Evolutionary conservation across 2,888 invertebrate species (phyloP), one percentile per base, ranked within the genome.

Genomic region (Odontocerum albicorne): DNA sequence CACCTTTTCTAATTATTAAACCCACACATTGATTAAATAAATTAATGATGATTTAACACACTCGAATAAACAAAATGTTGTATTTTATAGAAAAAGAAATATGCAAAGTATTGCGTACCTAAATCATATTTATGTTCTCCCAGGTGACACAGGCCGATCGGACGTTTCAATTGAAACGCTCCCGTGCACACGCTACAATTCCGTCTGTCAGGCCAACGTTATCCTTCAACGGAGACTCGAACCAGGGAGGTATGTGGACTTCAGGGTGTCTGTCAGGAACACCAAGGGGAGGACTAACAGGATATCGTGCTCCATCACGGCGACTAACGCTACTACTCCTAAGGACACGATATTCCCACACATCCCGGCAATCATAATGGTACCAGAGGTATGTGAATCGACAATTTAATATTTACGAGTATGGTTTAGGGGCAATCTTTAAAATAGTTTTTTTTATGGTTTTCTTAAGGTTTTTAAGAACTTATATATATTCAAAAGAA

Each of bases 121-220:
- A n/a, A n/a, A n/a, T n/a, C n/a, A n/a, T 7, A 20, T 33, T 55
- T 52, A 15, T 51, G 35, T 15, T 32, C 44, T 16, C 55, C 17
- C 55, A 74, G 85, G 84, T 65, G 82, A 82, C 70, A 84, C 86
- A 66, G 85, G 90, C 63, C 85, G 86, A 60, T 84, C 89, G 54
- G 85, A 90, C 66, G 85, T 92, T 62, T 83, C 86, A 64, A 81
- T 92, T 61, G 89, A 91, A 68, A 85, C 87, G 63, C 81, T 93
- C 55, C 90, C 92, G 42, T 93, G 93, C 76, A 88, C 88, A 55
- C 82, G 87, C 63, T 90, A 90, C 75, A 90, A 92, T 76, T 90
- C 90, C 46, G 87, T 91, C 65, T 93, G 93, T 73, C 91, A 92
- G 72, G 92, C 92, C 52, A 92, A 93, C 72, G 87, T 94, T 64